These are phyloP conservation scores for Hypselothyrea guttata DNA, from an alignment of 2,888 invertebrate species.

Conservation along the genomic window DNA sequence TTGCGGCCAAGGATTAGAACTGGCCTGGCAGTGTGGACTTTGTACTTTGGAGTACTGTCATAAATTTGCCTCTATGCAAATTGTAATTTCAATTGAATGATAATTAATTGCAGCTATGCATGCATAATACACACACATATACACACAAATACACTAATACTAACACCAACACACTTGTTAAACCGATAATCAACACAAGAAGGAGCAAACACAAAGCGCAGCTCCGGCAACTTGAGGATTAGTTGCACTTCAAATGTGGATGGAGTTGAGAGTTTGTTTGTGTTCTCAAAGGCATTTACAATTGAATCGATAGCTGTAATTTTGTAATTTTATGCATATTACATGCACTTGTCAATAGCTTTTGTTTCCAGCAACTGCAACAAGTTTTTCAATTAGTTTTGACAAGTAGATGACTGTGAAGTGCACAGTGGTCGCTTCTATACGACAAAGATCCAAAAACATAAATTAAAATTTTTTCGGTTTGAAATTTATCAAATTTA, in stretches of 20 bases:
- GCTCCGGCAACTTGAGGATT: conserved; percentile 46
- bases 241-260: conserved; percentile 32
- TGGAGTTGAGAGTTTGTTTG: conserved; percentile 2
- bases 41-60: conserved; percentile 30
- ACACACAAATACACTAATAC: conserved; percentile 10
- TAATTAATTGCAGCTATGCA: conserved; percentile 70
- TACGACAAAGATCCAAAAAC: too few species aligned
- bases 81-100: conserved; percentile 68
- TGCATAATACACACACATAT: conserved; percentile 1
- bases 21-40: conserved; percentile 1
- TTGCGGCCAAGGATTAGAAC: conserved; percentile 18
- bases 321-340: conserved; percentile 4
- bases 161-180: conserved; percentile 11
- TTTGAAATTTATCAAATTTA: too few species aligned
- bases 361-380: conserved; percentile 41
- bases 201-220: conserved; percentile 55
- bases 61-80: conserved; percentile 41
- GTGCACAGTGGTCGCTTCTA: too few species aligned
- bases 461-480: too few species aligned
- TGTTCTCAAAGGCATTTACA: conserved; percentile 27
- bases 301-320: conserved; percentile 13
- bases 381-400: conserved; percentile 69
- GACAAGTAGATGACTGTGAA: conserved; percentile 61
- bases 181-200: conserved; percentile 68
- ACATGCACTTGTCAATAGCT: conserved; percentile 20